Conservation (phyloP, 2,797 vertebrate species). For the Valencia hispanica region DNA sequence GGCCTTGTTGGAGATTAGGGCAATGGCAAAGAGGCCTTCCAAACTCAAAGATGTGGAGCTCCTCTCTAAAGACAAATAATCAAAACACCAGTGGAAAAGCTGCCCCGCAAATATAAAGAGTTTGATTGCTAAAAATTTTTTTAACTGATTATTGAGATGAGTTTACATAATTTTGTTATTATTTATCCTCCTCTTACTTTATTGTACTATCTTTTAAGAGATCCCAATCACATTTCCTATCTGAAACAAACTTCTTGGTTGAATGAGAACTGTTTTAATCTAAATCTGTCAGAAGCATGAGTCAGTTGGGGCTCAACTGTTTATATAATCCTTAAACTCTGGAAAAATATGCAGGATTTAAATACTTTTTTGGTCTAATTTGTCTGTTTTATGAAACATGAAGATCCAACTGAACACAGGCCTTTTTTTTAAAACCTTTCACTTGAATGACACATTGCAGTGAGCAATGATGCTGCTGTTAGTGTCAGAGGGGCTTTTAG, state of each 20-base stretch:
- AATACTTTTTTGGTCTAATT: not conserved
- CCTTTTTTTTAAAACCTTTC: not conserved
- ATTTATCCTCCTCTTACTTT: not conserved
- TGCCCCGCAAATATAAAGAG: not conserved
- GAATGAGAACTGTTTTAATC: not conserved
- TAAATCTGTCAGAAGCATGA: not conserved
- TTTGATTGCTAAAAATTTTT: not conserved
- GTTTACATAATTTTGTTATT: no score
- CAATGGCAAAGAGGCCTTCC: no score
- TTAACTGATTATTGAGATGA: no score
- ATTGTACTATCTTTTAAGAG: not conserved
- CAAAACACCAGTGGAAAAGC: not conserved
- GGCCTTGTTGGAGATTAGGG: not conserved
- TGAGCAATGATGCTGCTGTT: constrained; percentile 11
- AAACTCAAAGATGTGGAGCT: not conserved
- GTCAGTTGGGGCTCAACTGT: not conserved
- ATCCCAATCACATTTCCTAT: not conserved
- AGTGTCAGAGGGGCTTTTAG: constrained; percentile 18
- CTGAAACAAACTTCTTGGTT: not conserved
- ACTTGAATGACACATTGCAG: not conserved
- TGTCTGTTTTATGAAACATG: not conserved
- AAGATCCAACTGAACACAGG: not conserved
- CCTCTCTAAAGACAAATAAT: not conserved
- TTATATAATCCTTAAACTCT: no score
- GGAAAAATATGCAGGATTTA: not conserved